These are phyloP conservation scores for Sesia apiformis DNA, from an alignment of 2,888 invertebrate genomes.

Conservation along the genomic window DNA sequence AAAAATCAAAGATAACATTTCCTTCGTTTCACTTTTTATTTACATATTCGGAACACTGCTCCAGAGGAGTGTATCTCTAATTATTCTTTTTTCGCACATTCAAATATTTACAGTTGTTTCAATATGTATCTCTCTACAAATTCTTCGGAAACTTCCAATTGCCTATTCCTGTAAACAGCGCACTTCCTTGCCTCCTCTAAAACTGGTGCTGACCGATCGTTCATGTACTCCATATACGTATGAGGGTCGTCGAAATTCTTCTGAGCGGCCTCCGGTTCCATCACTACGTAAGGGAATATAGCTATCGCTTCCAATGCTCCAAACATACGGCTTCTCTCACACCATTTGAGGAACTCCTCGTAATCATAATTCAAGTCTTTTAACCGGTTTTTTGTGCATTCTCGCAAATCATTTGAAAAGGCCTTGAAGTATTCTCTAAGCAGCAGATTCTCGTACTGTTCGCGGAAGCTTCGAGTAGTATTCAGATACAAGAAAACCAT, in stretches of 20 bases:
- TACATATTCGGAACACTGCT: too few relatives aligned
- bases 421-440: conserved; percentile 32
- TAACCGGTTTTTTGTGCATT: conserved; percentile 23
- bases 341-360: conserved; percentile 22
- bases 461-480: conserved; percentile 35
- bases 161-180: conserved; percentile 21
- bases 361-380: conserved; percentile 25
- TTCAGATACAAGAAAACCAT: conserved; percentile 38
- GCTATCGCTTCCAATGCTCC: conserved; percentile 19
- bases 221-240: conserved; percentile 19
- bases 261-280: conserved; percentile 27
- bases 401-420: conserved; percentile 27
- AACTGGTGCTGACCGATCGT: conserved; percentile 28
- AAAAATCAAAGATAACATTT: too few relatives aligned
- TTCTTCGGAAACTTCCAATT: conserved; percentile 36
- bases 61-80: too few relatives aligned
- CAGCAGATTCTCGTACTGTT: conserved; percentile 27
- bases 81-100: not conserved
- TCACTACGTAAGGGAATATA: conserved; percentile 25
- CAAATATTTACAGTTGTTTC: not conserved
- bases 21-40: too few relatives aligned
- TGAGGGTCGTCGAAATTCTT: conserved; percentile 27
- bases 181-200: conserved; percentile 19
- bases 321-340: conserved; percentile 28
- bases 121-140: conserved; percentile 34